phyloP scores from a whole-genome alignment of 2,888 invertebrate species.

The Ochlodes sylvanus region DNA sequence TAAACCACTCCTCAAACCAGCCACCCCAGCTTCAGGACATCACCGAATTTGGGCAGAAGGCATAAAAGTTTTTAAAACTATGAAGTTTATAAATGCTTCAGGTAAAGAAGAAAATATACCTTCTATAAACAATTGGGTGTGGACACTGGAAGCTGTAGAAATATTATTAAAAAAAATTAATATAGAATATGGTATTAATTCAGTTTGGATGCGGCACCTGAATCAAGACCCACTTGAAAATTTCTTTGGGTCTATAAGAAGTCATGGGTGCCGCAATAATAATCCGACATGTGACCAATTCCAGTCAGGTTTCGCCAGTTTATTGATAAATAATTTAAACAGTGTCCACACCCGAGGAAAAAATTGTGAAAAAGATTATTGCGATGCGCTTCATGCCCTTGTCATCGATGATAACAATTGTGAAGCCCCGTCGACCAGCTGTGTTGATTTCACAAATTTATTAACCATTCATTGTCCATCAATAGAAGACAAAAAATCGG shows the following conservation, averaged over 20 bases:
- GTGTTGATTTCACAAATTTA: not conserved
- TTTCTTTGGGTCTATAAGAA: slow-evolving; percentile 44
- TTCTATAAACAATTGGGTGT: too few relatives aligned
- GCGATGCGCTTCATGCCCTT: slow-evolving; percentile 8
- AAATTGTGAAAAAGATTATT: slow-evolving; percentile 39
- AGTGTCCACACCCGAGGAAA: slow-evolving; percentile 42
- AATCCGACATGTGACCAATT: slow-evolving; percentile 39
- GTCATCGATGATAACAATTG: not conserved
- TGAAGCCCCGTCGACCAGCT: slow-evolving; percentile 4
- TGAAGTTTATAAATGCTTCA: too few relatives aligned
- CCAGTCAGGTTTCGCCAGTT: slow-evolving; percentile 31
- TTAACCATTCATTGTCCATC: not conserved
- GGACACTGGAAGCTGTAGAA: too few relatives aligned
- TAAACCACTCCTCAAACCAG: too few relatives aligned
- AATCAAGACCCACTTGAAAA: slow-evolving; percentile 48
- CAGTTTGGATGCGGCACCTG: slow-evolving; percentile 39
- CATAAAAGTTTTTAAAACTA: too few relatives aligned
- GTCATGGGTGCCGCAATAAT: slow-evolving; percentile 40
- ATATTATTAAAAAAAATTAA: not conserved
- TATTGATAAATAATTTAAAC: slow-evolving; percentile 38
- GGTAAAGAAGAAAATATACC: too few relatives aligned
- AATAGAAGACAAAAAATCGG: not conserved
- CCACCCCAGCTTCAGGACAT: too few relatives aligned
- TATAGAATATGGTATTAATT: slow-evolving; percentile 37
- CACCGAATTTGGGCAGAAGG: too few relatives aligned